Evolutionary conservation across 2,888 invertebrate species (phyloP), one percentile per base, ranked within the genome.

Genomic region (Bellardia bayeri): DNA sequence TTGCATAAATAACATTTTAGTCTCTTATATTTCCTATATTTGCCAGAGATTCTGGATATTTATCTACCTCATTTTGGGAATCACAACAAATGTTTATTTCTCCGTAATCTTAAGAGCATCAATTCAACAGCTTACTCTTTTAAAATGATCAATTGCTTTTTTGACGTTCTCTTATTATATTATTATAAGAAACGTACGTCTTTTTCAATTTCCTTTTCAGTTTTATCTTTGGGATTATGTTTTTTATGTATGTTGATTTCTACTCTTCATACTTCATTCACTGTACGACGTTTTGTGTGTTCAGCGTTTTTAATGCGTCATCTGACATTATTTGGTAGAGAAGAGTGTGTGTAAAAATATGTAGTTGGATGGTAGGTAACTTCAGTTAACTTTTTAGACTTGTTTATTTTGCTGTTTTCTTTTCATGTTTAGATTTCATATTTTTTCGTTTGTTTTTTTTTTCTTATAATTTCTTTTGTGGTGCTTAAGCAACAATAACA

Each of bases 331-430:
- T 74, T 68, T 72, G 61, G 64, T 54, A 69, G 33, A 23, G n/a
- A 33, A 6, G 54, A n/a, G 49, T 51, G 68, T 16, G 23, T 69
- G 68, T 69, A 61, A 42, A 42, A 54, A 78, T 37, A 42, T 79
- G 23, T 23, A 72, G 40, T 45, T 78, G 71, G 37, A 68, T 75
- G 40, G 63, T 82, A 85, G 40, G 63, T 85, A 87, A 87, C 87
- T 87, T 82, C 56, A 85, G 82, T 84, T 82, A 84, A 87, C 82
- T 85, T 84, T 75, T 84, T 79, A 82, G 84, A 85, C 87, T 87
- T 87, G 87, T 87, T 68, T 78, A 63, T 76, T 64, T 76, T 76
- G 33, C 23, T 74, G 58, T 76, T 83, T 87, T 82, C 64, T 58
- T 61, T 71, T 37, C 33, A 2, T 51, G n/a, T 54, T 51, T 40